Percentiles rank a stretch among this genome's conserved stretches.
These are phyloP conservation scores for Zelleria hepariella DNA, from an alignment of 2,888 invertebrate genomes.

Conservation along the genomic window DNA sequence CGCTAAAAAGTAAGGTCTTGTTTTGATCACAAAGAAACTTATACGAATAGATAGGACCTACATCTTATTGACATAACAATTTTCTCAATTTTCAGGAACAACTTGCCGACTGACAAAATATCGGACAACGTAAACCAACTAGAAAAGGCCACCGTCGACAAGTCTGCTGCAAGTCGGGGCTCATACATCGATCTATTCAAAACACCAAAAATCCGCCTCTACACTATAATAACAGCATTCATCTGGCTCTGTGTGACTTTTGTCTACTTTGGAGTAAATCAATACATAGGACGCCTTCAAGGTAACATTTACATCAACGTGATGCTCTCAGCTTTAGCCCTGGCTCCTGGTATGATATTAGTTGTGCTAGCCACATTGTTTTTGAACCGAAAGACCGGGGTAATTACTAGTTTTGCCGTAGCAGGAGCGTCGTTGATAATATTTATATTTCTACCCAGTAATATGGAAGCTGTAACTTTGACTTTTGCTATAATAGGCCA, in stretches of 20 bases:
- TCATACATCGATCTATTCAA: constrained; percentile 75
- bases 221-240: constrained; percentile 75
- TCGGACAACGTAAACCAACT: constrained; percentile 34
- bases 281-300: constrained; percentile 3
- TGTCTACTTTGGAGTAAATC: constrained; percentile 77
- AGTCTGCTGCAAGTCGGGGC: constrained; percentile 34
- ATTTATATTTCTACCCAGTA: constrained; percentile 67
- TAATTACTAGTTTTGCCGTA: constrained; percentile 74
- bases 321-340: constrained; percentile 79
- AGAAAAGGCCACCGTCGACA: constrained; percentile 25
- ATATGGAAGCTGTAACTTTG: constrained; percentile 47
- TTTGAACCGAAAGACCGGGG: constrained; percentile 76
- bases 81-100: constrained; percentile 21
- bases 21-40: neutral
- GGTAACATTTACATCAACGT: constrained; percentile 78
- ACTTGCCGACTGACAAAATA: constrained; percentile 51
- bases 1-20: constrained; percentile 55
- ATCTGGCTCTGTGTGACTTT: constrained; percentile 82
- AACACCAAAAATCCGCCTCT: constrained; percentile 77
- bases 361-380: constrained; percentile 75
- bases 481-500: constrained; percentile 80
- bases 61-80: neutral
- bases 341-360: constrained; percentile 69
- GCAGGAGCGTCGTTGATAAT: constrained; percentile 74
- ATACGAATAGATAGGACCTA: neutral